phyloP scores from a whole-genome alignment of 1,140 invertebrate genomes.

The Mycetomoellerius zeteki region DNA sequence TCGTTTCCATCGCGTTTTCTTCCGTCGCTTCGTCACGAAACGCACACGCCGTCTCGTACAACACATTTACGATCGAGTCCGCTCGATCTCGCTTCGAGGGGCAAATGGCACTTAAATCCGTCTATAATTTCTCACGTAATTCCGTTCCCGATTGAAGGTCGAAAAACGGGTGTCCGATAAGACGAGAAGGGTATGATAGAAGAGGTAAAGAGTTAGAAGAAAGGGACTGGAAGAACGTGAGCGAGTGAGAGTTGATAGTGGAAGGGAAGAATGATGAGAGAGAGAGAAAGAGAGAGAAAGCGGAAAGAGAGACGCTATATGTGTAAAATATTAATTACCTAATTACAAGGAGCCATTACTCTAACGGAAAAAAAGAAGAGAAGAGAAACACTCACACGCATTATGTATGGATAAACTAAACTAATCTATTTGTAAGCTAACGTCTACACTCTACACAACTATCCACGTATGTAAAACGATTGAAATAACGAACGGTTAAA shows the following conservation, averaged over 20 bases:
- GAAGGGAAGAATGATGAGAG: constrained; percentile 27
- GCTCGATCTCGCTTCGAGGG: constrained; percentile 66
- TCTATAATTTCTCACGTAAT: constrained; percentile 76
- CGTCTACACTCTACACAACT: constrained; percentile 87
- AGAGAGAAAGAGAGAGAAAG: constrained; percentile 60
- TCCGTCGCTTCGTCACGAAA: constrained; percentile 60
- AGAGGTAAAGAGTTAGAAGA: constrained; percentile 6
- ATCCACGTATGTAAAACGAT: constrained; percentile 85
- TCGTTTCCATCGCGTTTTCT: constrained; percentile 14
- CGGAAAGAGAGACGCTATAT: constrained; percentile 78
- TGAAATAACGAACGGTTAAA: constrained; percentile 86
- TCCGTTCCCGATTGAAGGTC: constrained; percentile 65
- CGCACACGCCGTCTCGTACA: constrained; percentile 47
- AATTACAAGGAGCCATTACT: constrained; percentile 82
- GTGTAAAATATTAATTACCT: constrained; percentile 85
- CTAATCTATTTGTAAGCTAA: constrained; percentile 88
- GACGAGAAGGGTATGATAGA: neutral
- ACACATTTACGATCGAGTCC: constrained; percentile 36
- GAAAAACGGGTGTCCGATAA: neutral
- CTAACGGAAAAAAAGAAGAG: constrained; percentile 72
- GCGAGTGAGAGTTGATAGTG: constrained; percentile 34
- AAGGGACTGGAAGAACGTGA: constrained; percentile 28
- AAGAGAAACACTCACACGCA: constrained; percentile 68
- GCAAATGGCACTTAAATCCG: constrained; percentile 78
- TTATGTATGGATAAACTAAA: constrained; percentile 86